These are phyloP conservation scores for Nephotettix cincticeps DNA, from an alignment of 1,140 invertebrate species.

Conservation along the genomic window DNA sequence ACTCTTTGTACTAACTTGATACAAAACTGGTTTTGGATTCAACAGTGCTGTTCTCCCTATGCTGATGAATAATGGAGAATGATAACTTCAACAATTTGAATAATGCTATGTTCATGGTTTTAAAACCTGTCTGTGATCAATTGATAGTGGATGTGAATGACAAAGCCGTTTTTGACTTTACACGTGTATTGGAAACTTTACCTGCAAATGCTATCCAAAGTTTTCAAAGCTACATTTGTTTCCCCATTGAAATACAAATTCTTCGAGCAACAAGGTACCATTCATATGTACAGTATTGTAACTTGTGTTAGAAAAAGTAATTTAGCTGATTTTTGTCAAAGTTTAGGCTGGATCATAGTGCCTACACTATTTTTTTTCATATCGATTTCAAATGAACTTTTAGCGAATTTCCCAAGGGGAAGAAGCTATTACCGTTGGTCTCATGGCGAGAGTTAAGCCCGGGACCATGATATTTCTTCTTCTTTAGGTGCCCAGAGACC, in stretches of 20 bases:
- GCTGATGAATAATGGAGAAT: no score
- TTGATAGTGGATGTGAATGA: not conserved
- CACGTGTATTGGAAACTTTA: not conserved
- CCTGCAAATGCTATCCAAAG: not conserved
- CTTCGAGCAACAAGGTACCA: not conserved
- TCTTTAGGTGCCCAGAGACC: no score
- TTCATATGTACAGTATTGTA: not conserved
- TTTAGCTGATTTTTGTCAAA: not conserved
- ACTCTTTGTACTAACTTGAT: no score
- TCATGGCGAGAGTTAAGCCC: no score
- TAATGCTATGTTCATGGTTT: not conserved
- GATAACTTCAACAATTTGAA: not conserved
- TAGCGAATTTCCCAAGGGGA: no score
- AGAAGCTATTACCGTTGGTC: no score
- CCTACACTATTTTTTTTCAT: not conserved
- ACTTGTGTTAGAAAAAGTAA: not conserved
- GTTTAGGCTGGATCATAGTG: not conserved
- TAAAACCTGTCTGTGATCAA: conserved; percentile 1
- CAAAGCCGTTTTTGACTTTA: not conserved
- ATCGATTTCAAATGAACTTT: not conserved
- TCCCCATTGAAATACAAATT: not conserved
- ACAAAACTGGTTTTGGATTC: no score
- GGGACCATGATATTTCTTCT: no score
- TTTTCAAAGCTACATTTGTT: conserved; percentile 9
- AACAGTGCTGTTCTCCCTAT: no score